Evolutionary conservation across 2,888 invertebrate genomes (phyloP), one percentile per base, ranked within the genome.

Genomic region (Cyclophora albipunctata): DNA sequence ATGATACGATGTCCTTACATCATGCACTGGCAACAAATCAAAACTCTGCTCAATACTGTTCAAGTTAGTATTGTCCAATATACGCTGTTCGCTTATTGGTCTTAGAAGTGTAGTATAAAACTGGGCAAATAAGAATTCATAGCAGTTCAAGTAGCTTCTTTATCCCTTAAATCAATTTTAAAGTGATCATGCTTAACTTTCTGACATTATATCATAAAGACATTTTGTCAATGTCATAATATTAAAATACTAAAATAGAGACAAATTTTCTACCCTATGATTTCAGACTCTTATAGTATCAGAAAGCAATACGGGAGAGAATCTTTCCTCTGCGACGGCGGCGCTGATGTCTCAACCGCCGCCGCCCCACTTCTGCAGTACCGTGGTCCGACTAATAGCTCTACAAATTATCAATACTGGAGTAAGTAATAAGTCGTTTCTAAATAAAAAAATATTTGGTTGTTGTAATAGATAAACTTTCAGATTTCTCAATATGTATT

Each of bases 11-110:
- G 97, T 81, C 97, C 98, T 0, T 99, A 97, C 79, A 96, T 99
- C 50, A 96, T 98, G 70, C 98, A 99, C 76, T 95, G 94, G 92
- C 98, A 97, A 66, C 97, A 98, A 79, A 91, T 99, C 53, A 99
- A 98, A 75, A 92, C 94, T 0, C 88, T 97, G 0, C 91, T 97
- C 7, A 93, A 92, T 58, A 96, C 96, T 1, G 94, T 96, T 37
- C 96, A 96, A 91, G 97, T n/a, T n/a, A n/a, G n/a, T n/a, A n/a
- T n/a, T n/a, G n/a, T n/a, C n/a, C n/a, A n/a, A n/a, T n/a, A n/a
- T n/a, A n/a, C n/a, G n/a, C 20, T 20, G 20, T 20, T 20, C 20
- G 20, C 20, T 20, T 20, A 20, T 20, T 20, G 20, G 20, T 20
- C 20, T 20, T 20, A 20, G 20, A 20, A 20, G 20, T 20, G 20